Evolutionary conservation across 2,888 invertebrate species (phyloP), one percentile per base, ranked within the genome.

Genomic region (Octonoba sinensis): DNA sequence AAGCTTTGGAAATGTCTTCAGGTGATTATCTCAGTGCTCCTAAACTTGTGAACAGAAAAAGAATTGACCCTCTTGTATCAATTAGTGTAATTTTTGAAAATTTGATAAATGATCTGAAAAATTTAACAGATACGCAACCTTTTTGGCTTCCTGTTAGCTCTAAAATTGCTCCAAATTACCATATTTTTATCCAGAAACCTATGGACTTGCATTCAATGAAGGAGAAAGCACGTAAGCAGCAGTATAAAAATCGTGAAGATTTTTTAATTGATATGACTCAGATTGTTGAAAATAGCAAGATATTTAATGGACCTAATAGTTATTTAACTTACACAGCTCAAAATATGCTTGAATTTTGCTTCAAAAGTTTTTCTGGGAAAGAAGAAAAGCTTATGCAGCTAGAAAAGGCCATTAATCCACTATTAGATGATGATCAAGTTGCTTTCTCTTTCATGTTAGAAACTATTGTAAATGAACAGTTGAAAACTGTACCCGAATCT

Each of bases 131-230:
- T 87, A 96, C 89, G 1, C 94, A 95, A 86, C 95, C 95, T 0
- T 99, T 99, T 89, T 90, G 97, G 85, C 93, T 95, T 87, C 97
- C 99, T 1, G 99, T 99, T 46, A 98, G 95, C 90, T 92, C 93
- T 12, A 98, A 97, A 90, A 93, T 93, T 86, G 97, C 97, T 12
- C 94, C 96, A 0, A 98, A 99, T 89, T 99, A 99, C 89, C 94
- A 96, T 88, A 93, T 93, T 85, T 95, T 98, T 74, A 92, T 99
- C 27, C 92, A 93, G 59, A 92, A 95, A 74, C 99, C 99, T 0
- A 99, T 99, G 96, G 99, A 99, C 88, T 90, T 99, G 73, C 97
- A 98, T 89, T 95, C 95, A 0, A 97, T 99, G 86, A 91, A 97
- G 59, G 97, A 97, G 86, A 95, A 95, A 88, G 90, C 96, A n/a